Base-by-base conservation (phyloP, 2,797 vertebrate species). In the Enteromius thamalakanensis region DNA sequence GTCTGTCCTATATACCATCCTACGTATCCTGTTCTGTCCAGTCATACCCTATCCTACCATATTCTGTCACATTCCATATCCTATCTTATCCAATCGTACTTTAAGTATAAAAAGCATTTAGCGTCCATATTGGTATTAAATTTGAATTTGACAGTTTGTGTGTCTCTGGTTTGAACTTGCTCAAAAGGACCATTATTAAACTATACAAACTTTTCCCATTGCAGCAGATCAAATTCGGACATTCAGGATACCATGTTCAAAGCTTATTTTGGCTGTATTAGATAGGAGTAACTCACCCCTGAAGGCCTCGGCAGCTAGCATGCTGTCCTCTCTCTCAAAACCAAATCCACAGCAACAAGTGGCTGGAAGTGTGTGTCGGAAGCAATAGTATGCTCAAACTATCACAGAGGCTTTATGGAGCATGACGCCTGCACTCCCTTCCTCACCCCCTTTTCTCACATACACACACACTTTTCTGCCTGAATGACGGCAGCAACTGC, bases 401-500 rank as follows among this genome's bases (percentile, higher is more conserved):
- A 93, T 91, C 92, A 80, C 89, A 88, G 88, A 81, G 65, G 90
- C 91, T 93, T 94, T 94, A 94, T 93, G 92, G 92, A 91, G 93
- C 93, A 92, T 93, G 93, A 93, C 86, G 90, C 89, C 86, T 88
- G 40, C 9, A 3, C 90, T 91, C 71, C 51, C 78, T 78, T 81
- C 69, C 92, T 92, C 62, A 55, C 58, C 71, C 90, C 89, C 91
- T 89, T 89, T 90, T 91, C 58, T 77, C 55, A 80, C 58, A 84
- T 76, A 80, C 81, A 83, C 83, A 76, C 49, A 83, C 77, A 58
- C 68, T 45, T 65, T 37, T 83, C 62, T 90, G 88, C 88, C 88
- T 96, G 96, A 99, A 94, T 95, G 96, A 97, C 95, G 95, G 94
- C 90, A 93, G 86, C 95, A 97, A 93, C 96, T 97, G 95, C 84